Evolutionary conservation across 2,888 invertebrate species (phyloP), one percentile per base, ranked within the genome.

Genomic region (Linyphia triangularis): DNA sequence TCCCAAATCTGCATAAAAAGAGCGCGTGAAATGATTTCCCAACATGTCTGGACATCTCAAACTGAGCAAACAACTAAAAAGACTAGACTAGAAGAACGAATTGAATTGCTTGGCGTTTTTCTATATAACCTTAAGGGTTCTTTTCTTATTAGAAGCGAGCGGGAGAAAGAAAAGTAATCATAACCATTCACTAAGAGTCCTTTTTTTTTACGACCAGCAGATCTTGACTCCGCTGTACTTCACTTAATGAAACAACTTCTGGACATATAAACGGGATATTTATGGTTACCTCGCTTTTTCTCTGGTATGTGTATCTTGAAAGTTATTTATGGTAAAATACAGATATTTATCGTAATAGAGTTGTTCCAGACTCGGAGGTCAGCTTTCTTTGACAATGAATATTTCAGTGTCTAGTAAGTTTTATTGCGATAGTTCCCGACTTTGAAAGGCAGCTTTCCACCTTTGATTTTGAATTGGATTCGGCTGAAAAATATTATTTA

Each of bases 181-280:
- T 78, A 78, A 78, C 65, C 63, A 67, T 78, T 67, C 51, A 51
- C 26, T 13, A 26, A 33, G 78, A 33, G 65, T 28, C 28, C 40
- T 72, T 2, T 22, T 19, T 70, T 82, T 63, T 82, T 82, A 82
- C 72, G 72, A n/a, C n/a, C 30, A 40, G n/a, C n/a, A 24, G 43
- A 63, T 82, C 72, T 82, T 82, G 82, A 82, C 61, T 70, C 59
- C 30, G 13, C 30, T 33, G 43, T 65, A 83, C 51, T 83, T 75
- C 10, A 28, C 22, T 30, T 67, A 72, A 83, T 83, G 65, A 63
- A 51, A 73, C 51, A 73, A 65, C 73, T 73, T 73, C 28, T 63
- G 67, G 13, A 19, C 51, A 51, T 30, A 57, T 73, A 10, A 28
- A 13, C 4, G 3, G 43, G 10, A 28, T 33, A 33, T 33, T 33